Base-by-base conservation (phyloP, 2,113 vertebrate genomes). In the Grammomys dolichurus region DNA sequence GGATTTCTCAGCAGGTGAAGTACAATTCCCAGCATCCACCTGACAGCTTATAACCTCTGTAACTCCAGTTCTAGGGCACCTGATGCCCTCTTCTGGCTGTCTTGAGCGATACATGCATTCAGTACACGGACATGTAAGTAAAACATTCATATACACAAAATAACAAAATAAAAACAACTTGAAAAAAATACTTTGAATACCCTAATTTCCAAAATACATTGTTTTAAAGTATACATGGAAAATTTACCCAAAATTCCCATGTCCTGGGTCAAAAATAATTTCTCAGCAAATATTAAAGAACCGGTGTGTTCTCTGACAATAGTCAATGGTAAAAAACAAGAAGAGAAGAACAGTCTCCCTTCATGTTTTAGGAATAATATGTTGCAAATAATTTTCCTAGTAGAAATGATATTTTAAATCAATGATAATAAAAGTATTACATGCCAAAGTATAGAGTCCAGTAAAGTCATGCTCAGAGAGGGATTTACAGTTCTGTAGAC, bases 361-460 rank as follows among this genome's bases (percentile, higher is more conserved):
- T 12, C 7, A 8, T 51, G 36, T 56, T 51, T 77, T 90, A 24
- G 48, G 19, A 93, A 48, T 26, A 63, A 80, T 40, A 80, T 4
- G 17, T 81, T 87, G 86, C 51, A 73, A 36, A 56, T 24, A 26
- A 46, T 63, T 91, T 95, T 92, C n/a, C 84, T 65, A 78, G 48
- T 51, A 9, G 51, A 63, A 88, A 92, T 65, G 48, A 81, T 78
- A 72, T 63, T 72, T 72, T 20, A 48, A 51, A 16, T 51, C 16
- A 95, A 51, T 78, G 22, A 56, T 28, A 85, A 46, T 85, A 43
- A 69, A 85, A 85, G 43, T 33, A 72, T 40, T 63, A 58, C 17
- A 63, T 33, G 13, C 10, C 48, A 46, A 90, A 69, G 24, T 58
- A 54, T 65, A 36, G 26, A 11, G n/a, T 4, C 31, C 46, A 54